Evolutionary conservation across 1,140 invertebrate species (phyloP), one percentile per base, ranked within the genome.

Genomic region (Apis laboriosa): DNA sequence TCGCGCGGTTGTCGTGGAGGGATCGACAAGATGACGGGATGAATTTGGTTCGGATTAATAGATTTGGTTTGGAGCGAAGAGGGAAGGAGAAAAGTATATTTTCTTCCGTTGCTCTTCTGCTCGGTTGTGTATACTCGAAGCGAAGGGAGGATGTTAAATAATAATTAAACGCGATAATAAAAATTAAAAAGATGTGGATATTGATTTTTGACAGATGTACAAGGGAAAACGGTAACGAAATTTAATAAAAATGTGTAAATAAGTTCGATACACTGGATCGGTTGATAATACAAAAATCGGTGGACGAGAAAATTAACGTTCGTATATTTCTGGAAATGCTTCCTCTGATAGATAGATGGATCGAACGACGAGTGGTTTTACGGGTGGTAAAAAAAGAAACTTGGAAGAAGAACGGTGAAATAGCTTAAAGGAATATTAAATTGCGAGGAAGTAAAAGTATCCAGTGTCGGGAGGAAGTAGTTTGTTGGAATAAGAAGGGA

Each of bases 11-110:
- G 49, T 53, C 63, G 53, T 43, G 53, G 43, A 24, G 24, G 24
- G 24, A 24, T 24, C 24, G 24, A 24, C 24, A 24, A 24, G 24
- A 24, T 24, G 24, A 24, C 80, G 75, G 51, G 72, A 75, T 80
- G 80, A 63, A 43, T 81, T 82, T 68, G 61, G 70, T 61, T 84
- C 85, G 83, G 84, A 85, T 86, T 86, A 85, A 86, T 82, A 77
- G 34, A 63, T 83, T 83, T 66, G 64, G 76, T 70, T 85, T 86
- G 84, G 85, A 86, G 73, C 55, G 82, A 34, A 34, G 28, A 24
- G 28, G 2, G 1, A 34, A 34, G 28, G 28, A 28, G 28, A 28
- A 28, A 28, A 28, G 2, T 28, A 28, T 28, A 28, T 28, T 28
- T 28, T 28, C 2, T 28, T 28, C 21, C 56, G 55, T 19, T 17